Percentiles rank a stretch among this genome's conserved stretches.
These are phyloP conservation scores for Trinectes maculatus DNA, from an alignment of 2,113 vertebrate genomes.

Conservation along the genomic window DNA sequence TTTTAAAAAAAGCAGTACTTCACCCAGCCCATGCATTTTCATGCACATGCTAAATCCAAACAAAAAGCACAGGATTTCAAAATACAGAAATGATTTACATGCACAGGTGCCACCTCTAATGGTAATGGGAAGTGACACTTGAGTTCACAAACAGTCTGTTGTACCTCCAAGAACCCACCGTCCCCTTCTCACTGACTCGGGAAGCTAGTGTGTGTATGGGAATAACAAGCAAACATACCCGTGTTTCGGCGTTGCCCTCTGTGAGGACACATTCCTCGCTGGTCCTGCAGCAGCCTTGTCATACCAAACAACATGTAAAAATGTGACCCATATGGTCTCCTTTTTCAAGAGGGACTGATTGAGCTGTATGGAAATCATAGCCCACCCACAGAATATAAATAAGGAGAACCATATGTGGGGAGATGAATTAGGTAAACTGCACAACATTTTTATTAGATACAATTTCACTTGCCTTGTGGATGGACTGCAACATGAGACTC, in stretches of 20 bases:
- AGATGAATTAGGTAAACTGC: conserved; percentile 85
- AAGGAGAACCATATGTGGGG: conserved; percentile 82
- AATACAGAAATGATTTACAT: conserved; percentile 28
- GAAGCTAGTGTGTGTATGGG: conserved; percentile 49
- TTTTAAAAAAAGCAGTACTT: conserved; percentile 8
- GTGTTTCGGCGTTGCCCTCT: conserved; percentile 45
- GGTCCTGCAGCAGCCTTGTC: conserved; percentile 73
- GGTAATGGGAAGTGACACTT: conserved; percentile 59
- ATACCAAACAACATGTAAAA: conserved; percentile 81
- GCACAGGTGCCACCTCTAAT: conserved; percentile 62
- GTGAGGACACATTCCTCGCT: conserved; percentile 70
- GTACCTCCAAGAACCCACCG: conserved; percentile 36
- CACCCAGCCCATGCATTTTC: not conserved
- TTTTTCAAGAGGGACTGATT: conserved; percentile 76
- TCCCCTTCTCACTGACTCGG: conserved; percentile 8
- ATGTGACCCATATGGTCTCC: conserved; percentile 80
- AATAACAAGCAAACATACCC: conserved; percentile 64
- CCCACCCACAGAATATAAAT: conserved; percentile 81
- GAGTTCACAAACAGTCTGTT: conserved; percentile 47
- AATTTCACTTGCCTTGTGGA: conserved; percentile 80
- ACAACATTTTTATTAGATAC: conserved; percentile 86
- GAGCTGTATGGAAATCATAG: conserved; percentile 78
- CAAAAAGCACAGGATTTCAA: conserved; percentile 18
- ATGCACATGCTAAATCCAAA: not conserved
- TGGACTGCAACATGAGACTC: conserved; percentile 82